Base-by-base conservation (phyloP, 2,888 invertebrate species). In the Chrysopilus asiliformis region DNA sequence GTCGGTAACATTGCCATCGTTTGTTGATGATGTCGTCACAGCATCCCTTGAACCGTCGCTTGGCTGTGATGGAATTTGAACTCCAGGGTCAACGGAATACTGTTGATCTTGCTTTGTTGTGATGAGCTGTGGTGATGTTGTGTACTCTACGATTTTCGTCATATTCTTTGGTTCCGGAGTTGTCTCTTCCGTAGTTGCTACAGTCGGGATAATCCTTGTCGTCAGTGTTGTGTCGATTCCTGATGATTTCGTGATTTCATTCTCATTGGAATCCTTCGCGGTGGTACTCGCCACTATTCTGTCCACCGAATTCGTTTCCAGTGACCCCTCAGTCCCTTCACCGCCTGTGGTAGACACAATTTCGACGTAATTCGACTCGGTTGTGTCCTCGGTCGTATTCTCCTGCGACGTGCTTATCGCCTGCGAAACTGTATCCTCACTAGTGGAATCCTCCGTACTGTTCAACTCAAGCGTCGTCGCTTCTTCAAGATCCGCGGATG, bases 231-330 rank as follows among this genome's bases (percentile, higher is more conserved):
- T 38, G 41, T 43, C 34, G 40, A 45, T 32, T 29, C 43, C 42
- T 39, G 57, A 56, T 20, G 50, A 44, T 34, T 34, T 47, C 32
- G 39, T 43, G 28, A 47, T 48, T 49, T 38, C 50, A 48, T 27
- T 49, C 34, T 28, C 46, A 48, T 25, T 42, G 43, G 33, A 52
- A 49, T 47, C 50, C 39, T 49, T 55, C 32, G 36, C 30, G 40
- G 45, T 39, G 38, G 45, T 32, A 32, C 48, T 40, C 17, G 44
- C 34, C 39, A 45, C 39, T 14, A 33, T 45, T 34, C 45, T 43
- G 45, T 57, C 50, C 37, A 58, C 52, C 41, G 51, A 51, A 48
- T 58, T 58, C 16, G 51, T 55, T 43, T 57, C 57, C 29, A 53
- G 45, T 34, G 55, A 48, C 37, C 44, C 47, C 39, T 53, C 56